phyloP scores from a whole-genome alignment of 2,888 invertebrate species.

The Rhopalosiphum nymphaeae region DNA sequence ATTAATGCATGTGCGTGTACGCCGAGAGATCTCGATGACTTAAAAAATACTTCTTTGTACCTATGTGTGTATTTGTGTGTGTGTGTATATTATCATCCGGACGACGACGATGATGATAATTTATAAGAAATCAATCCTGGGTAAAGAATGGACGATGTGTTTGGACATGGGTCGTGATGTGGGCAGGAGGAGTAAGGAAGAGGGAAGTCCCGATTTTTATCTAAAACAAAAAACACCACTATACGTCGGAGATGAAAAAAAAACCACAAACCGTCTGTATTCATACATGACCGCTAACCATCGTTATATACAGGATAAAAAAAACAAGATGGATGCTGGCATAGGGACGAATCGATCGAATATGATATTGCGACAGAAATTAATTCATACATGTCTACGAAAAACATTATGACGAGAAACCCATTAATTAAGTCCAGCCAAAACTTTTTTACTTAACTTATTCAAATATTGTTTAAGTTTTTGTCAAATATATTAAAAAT shows the following conservation, averaged over 20 bases:
- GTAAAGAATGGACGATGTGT: conserved; percentile 34
- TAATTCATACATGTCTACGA: not conserved
- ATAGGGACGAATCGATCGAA: conserved; percentile 19
- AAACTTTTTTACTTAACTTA: not conserved
- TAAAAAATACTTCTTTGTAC: conserved; percentile 27
- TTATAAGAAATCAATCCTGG: conserved; percentile 61
- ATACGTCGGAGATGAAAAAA: conserved; percentile 11
- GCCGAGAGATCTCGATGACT: conserved; percentile 43
- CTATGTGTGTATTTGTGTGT: not conserved
- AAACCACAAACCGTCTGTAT: conserved; percentile 51
- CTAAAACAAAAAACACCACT: conserved; percentile 44
- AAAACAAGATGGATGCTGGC: conserved; percentile 12
- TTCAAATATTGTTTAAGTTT: not conserved
- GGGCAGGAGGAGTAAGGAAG: not conserved
- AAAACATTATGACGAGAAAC: not conserved
- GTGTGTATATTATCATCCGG: conserved; percentile 20
- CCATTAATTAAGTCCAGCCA: not conserved
- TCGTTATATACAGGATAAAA: not conserved
- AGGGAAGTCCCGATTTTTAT: conserved; percentile 44
- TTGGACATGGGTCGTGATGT: conserved; percentile 1
- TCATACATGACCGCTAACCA: conserved; percentile 25
- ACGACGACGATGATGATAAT: conserved; percentile 53
- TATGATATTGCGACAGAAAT: not conserved
- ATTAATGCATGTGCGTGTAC: conserved; percentile 51
- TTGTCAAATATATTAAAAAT: not conserved